Evolutionary conservation across 2,797 vertebrate genomes (phyloP).

Genomic region (Melanotaenia nigrans): DNA sequence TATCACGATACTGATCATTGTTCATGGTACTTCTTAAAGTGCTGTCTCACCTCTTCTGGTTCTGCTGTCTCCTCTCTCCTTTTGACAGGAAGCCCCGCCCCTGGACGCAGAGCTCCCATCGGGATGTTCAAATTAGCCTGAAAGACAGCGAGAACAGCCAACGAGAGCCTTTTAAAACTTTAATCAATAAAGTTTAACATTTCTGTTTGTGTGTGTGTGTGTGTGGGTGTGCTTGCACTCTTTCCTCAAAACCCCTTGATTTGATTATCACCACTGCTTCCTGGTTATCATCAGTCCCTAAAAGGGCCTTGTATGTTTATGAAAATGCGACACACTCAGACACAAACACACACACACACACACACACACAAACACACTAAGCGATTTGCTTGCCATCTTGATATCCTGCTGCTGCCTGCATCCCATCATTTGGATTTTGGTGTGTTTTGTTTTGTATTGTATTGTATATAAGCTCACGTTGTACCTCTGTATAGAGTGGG

Average conservation of each 20-base stretch:
- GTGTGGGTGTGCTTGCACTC: slow-evolving; percentile 8
- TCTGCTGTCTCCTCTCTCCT: slow-evolving; percentile 92
- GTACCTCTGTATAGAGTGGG: slow-evolving; percentile 70
- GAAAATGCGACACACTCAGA: slow-evolving; percentile 59
- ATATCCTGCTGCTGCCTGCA: slow-evolving; percentile 50
- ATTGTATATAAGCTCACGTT: slow-evolving; percentile 60
- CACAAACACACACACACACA: slow-evolving; percentile 9
- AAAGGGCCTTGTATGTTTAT: slow-evolving; percentile 61
- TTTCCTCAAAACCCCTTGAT: slow-evolving; percentile 57
- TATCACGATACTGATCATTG: not conserved
- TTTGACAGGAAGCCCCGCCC: slow-evolving; percentile 93
- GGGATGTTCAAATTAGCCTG: slow-evolving; percentile 99
- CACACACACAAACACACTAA: slow-evolving; percentile 1
- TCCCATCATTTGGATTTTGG: slow-evolving; percentile 29
- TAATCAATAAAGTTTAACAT: slow-evolving; percentile 19
- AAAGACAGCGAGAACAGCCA: slow-evolving; percentile 64
- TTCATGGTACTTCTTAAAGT: not conserved
- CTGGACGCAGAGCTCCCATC: slow-evolving; percentile 97
- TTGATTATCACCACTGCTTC: slow-evolving; percentile 56
- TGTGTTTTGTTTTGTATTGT: slow-evolving; percentile 44
- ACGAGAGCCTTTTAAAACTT: slow-evolving; percentile 51
- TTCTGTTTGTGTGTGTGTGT: slow-evolving; percentile 23
- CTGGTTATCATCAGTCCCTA: slow-evolving; percentile 45
- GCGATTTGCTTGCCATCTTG: slow-evolving; percentile 49
- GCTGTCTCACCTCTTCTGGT: slow-evolving; percentile 87